These are phyloP conservation scores for Macrotis lagotis DNA, from an alignment of 2,113 vertebrate genomes.

Conservation along the genomic window DNA sequence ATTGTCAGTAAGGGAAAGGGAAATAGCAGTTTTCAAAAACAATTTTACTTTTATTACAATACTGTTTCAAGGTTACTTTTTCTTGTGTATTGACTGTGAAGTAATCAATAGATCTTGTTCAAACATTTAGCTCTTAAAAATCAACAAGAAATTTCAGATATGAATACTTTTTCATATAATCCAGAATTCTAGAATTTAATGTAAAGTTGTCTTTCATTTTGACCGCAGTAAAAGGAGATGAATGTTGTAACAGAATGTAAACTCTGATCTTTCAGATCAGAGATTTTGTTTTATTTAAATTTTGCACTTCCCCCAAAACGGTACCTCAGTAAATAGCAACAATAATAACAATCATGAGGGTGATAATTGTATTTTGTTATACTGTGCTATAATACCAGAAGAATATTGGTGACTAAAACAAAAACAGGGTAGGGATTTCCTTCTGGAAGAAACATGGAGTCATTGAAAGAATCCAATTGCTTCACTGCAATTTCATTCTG, in stretches of 20 bases:
- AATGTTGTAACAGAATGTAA: not conserved
- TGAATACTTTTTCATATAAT: not conserved
- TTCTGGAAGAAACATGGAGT: not conserved
- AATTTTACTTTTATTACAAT: conserved; percentile 8
- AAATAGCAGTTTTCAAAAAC: conserved; percentile 32
- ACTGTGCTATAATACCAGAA: not conserved
- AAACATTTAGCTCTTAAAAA: not conserved
- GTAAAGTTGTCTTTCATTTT: not conserved
- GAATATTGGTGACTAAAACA: not conserved
- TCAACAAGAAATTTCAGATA: not conserved
- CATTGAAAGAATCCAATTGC: not conserved
- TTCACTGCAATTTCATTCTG: not conserved
- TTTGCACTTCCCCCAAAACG: not conserved
- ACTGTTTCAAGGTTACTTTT: not conserved
- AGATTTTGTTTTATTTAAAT: not conserved
- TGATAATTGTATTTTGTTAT: not conserved
- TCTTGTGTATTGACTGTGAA: not conserved
- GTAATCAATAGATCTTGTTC: not conserved
- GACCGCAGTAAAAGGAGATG: not conserved
- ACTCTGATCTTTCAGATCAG: not conserved
- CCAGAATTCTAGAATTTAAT: not conserved
- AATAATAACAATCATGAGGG: not conserved
- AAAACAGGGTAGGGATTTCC: not conserved
- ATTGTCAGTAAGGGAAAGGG: conserved; percentile 50
- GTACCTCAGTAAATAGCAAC: not conserved